Evolutionary conservation across 2,888 invertebrate species (phyloP).

Genomic region (Oithona nana): DNA sequence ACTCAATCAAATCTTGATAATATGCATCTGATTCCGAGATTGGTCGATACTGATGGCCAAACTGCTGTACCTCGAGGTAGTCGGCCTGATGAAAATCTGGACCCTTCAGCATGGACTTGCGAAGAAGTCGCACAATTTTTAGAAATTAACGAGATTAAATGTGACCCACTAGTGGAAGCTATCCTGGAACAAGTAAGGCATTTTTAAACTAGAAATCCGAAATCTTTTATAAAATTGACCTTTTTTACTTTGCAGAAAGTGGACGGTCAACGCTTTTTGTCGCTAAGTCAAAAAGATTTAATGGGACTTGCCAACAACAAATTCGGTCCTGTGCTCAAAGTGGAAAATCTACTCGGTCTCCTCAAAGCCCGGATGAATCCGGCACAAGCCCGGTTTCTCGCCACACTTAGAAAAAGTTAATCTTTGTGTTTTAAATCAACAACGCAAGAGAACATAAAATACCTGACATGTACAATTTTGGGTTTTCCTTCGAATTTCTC

Average conservation of each 20-base stretch:
- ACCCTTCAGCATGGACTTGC: constrained; percentile 55
- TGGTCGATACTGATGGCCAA: constrained; percentile 4
- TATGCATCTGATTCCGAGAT: not conserved
- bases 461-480: not conserved
- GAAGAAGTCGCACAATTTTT: constrained; percentile 75
- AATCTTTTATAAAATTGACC: too few species aligned
- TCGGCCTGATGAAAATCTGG: constrained; percentile 22
- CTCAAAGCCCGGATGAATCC: constrained; percentile 65
- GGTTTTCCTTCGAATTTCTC: too few species aligned
- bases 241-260: constrained; percentile 39
- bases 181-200: constrained; percentile 35
- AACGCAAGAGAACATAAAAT: not conserved
- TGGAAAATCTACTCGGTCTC: constrained; percentile 76
- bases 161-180: constrained; percentile 39
- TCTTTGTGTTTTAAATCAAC: too few species aligned
- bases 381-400: constrained; percentile 39
- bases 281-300: constrained; percentile 70
- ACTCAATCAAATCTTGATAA: not conserved
- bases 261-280: constrained; percentile 57
- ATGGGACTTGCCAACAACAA: constrained; percentile 74
- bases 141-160: constrained; percentile 51
- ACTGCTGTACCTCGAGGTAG: constrained; percentile 1
- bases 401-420: constrained; percentile 16
- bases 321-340: constrained; percentile 83
- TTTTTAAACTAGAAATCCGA: not conserved